These are phyloP conservation scores for Zophobas morio DNA, from an alignment of 1,140 invertebrate genomes.

Conservation along the genomic window DNA sequence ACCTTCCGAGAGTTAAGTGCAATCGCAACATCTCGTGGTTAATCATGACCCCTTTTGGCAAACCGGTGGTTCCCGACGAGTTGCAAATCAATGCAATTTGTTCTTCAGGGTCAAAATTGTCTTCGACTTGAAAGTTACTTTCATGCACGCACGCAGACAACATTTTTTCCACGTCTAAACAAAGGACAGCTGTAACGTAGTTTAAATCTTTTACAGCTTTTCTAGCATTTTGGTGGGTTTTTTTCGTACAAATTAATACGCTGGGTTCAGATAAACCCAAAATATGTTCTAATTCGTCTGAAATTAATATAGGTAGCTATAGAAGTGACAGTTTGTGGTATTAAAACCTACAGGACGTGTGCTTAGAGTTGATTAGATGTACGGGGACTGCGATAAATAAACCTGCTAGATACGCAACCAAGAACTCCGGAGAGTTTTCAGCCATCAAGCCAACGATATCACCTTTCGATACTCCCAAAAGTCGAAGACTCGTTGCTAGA, in stretches of 20 bases:
- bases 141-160: neutral
- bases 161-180: neutral
- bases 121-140: neutral
- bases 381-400: no score
- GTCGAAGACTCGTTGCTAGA: neutral
- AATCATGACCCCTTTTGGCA: conserved; percentile 18
- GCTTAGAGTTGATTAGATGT: no score
- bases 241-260: neutral
- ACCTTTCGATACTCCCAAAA: neutral
- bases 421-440: no score
- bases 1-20: neutral
- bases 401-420: no score
- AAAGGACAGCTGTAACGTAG: neutral
- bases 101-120: neutral
- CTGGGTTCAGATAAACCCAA: no score
- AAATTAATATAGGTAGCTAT: neutral
- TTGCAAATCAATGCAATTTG: conserved; percentile 16
- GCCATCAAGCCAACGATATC: no score
- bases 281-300: neutral
- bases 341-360: neutral
- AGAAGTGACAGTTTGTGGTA: neutral
- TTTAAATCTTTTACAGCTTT: neutral
- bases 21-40: neutral
- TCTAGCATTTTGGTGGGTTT: neutral
- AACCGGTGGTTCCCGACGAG: conserved; percentile 14